These are phyloP conservation scores for Phoenicopterus ruber DNA, from an alignment of 2,113 vertebrate genomes.

Conservation along the genomic window DNA sequence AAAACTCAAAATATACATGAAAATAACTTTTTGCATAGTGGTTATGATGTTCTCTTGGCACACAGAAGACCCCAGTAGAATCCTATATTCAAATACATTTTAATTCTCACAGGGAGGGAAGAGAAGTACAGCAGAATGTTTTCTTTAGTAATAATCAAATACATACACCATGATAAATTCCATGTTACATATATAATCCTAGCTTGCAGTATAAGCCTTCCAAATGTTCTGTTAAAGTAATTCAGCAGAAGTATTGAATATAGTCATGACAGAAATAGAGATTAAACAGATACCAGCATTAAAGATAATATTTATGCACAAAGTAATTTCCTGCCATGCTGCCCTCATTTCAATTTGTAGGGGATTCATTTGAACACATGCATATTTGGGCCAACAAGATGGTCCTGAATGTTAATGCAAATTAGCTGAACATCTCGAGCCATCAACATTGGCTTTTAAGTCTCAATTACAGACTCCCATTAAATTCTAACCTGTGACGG, in stretches of 20 bases:
- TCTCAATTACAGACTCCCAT: neutral
- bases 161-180: neutral
- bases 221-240: neutral
- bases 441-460: neutral
- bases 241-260: neutral
- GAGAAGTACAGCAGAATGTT: neutral
- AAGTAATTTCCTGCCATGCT: neutral
- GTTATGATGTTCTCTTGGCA: neutral
- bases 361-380: neutral
- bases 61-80: neutral
- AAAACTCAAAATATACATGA: neutral
- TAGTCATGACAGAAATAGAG: neutral
- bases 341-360: neutral
- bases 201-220: neutral
- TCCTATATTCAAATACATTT: neutral
- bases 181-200: neutral
- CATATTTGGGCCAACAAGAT: neutral
- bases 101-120: neutral
- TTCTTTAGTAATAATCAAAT: neutral
- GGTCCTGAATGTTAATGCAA: neutral
- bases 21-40: neutral
- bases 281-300: neutral
- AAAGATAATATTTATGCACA: neutral
- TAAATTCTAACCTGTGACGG: neutral
- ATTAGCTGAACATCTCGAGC: neutral